Conservation (phyloP, 2,113 vertebrate species). For the Siniperca knerii region DNA sequence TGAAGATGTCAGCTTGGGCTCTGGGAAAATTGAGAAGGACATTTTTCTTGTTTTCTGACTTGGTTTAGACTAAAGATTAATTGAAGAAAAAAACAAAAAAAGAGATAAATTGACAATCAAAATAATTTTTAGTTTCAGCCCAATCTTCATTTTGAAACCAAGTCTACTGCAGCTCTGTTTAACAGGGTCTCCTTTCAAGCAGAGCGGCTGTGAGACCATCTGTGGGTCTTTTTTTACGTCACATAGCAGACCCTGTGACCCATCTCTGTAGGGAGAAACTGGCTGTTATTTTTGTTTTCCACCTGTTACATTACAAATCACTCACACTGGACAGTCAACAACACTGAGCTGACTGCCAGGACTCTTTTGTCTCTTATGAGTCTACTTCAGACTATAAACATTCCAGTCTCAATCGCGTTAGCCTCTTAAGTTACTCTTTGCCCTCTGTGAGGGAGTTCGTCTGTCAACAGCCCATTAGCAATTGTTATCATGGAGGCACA, state of each 20-base stretch:
- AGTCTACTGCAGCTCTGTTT: not conserved
- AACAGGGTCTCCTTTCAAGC: not conserved
- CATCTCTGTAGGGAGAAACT: not conserved
- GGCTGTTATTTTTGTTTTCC: not conserved
- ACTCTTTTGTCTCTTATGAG: not conserved
- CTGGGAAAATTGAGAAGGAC: not conserved
- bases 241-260: conserved; percentile 1
- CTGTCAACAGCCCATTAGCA: conserved; percentile 10
- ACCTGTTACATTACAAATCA: conserved; percentile 43
- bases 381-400: not conserved
- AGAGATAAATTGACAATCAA: not conserved
- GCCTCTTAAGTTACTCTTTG: conserved; percentile 23
- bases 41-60: not conserved
- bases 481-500: conserved; percentile 39
- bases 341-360: not conserved
- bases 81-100: not conserved
- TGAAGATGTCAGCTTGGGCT: not conserved
- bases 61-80: not conserved
- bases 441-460: not conserved
- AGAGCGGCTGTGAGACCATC: not conserved
- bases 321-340: not conserved
- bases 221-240: not conserved
- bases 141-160: not conserved
- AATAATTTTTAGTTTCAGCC: not conserved
- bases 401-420: not conserved